These are phyloP conservation scores for Halocynthia aurantium DNA, from an alignment of 23 tunicate genomes.

Conservation along the genomic window DNA sequence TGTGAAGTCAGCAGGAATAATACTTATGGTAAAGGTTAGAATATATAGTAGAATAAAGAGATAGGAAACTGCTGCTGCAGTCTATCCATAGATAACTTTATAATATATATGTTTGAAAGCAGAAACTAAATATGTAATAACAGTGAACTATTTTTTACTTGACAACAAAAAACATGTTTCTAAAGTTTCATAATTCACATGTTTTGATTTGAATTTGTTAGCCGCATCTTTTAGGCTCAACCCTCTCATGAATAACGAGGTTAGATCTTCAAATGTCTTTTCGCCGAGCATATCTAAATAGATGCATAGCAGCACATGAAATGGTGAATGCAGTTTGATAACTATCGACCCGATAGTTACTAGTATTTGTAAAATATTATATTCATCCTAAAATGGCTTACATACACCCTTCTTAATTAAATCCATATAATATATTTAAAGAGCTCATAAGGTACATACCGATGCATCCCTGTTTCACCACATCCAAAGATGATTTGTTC, in stretches of 20 bases:
- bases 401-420: neutral
- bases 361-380: neutral
- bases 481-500: slow-evolving; percentile 48
- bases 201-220: slow-evolving; percentile 29
- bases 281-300: slow-evolving; percentile 60
- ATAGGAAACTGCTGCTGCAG: too few species aligned
- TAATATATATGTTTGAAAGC: too few species aligned
- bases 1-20: too few species aligned
- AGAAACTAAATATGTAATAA: too few species aligned
- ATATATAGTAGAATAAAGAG: too few species aligned
- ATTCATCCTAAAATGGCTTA: too few species aligned
- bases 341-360: too few species aligned
- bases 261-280: slow-evolving; percentile 35
- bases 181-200: slow-evolving; percentile 62
- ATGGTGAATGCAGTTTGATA: neutral
- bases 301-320: neutral
- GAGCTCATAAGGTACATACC: slow-evolving; percentile 27
- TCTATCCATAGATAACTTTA: too few species aligned
- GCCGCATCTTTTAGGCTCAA: slow-evolving; percentile 52
- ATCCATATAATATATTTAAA: neutral
- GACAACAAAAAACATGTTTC: slow-evolving; percentile 67
- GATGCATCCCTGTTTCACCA: slow-evolving; percentile 61
- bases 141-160: too few species aligned
- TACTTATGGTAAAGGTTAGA: too few species aligned
- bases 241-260: slow-evolving; percentile 30